These are phyloP conservation scores for Synergus itoensis DNA, from an alignment of 2,888 invertebrate genomes.

Conservation along the genomic window DNA sequence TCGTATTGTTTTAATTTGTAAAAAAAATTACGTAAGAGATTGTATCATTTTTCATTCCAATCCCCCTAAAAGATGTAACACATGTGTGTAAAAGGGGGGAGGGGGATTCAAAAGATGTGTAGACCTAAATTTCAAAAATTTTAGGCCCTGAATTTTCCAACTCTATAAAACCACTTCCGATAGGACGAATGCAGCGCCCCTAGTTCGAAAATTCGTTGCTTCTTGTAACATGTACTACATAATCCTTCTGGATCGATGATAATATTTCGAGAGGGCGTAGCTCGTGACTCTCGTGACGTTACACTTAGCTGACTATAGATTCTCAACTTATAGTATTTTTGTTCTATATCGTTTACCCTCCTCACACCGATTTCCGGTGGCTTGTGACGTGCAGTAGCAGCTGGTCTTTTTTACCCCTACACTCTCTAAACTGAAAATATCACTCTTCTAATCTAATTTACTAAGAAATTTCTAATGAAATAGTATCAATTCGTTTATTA, in stretches of 20 bases:
- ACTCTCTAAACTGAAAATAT: not conserved
- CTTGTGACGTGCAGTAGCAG: conserved; percentile 17
- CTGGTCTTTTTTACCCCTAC: not conserved
- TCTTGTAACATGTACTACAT: conserved; percentile 12
- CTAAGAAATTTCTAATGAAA: no score
- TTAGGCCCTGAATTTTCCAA: no score
- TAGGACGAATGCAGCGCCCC: not conserved
- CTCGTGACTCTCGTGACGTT: not conserved
- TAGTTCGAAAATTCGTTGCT: not conserved
- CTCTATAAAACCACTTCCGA: not conserved
- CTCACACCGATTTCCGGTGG: conserved; percentile 16
- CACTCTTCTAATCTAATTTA: no score
- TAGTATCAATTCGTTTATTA: no score
- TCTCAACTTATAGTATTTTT: not conserved
- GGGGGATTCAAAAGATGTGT: no score
- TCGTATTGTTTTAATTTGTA: no score
- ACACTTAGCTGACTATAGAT: conserved; percentile 10
- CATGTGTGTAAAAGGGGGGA: no score
- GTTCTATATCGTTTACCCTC: conserved; percentile 5
- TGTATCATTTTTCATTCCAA: no score
- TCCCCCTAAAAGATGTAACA: no score
- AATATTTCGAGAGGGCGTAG: conserved; percentile 18
- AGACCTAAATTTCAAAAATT: no score
- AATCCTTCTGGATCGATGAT: conserved; percentile 33
- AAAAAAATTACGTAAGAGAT: no score